These are phyloP conservation scores for Hippocampus kuda DNA, from an alignment of 2,797 vertebrate species.

Conservation along the genomic window DNA sequence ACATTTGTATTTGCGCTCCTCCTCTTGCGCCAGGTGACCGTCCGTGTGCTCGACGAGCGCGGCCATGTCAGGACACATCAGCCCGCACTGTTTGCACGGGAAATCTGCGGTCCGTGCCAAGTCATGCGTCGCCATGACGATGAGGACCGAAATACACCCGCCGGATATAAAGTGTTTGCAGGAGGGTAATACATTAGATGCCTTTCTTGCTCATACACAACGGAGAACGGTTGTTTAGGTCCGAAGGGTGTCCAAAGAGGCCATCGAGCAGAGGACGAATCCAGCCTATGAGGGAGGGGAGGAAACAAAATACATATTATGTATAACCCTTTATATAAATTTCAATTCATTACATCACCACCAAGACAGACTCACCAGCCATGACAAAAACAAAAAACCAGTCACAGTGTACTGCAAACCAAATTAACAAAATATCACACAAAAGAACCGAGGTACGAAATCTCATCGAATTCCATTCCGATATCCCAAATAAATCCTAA, in stretches of 20 bases:
- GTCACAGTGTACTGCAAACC: not conserved
- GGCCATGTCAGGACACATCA: constrained; percentile 54
- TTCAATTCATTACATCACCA: not conserved
- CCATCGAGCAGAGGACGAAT: constrained; percentile 17
- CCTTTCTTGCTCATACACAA: constrained; percentile 11
- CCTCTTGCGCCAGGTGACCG: constrained; percentile 51
- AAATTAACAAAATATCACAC: too few relatives aligned
- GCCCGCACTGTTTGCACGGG: constrained; percentile 61
- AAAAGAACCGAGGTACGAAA: too few relatives aligned
- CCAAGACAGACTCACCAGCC: not conserved
- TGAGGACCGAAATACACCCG: constrained; percentile 11
- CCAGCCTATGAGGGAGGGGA: constrained; percentile 10
- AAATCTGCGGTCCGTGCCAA: constrained; percentile 53
- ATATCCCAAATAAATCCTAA: too few relatives aligned
- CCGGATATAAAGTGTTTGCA: constrained; percentile 16
- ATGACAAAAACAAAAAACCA: not conserved
- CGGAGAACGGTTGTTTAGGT: constrained; percentile 10
- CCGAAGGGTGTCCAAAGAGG: constrained; percentile 21
- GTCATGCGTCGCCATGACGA: constrained; percentile 57
- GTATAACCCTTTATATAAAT: not conserved
- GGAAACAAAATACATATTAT: constrained; percentile 18
- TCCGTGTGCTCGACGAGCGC: constrained; percentile 63
- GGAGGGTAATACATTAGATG: constrained; percentile 46
- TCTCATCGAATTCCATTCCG: too few relatives aligned
- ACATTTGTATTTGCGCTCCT: constrained; percentile 73